Conservation (phyloP, 2,797 vertebrate species). For the Chrosomus eos region DNA sequence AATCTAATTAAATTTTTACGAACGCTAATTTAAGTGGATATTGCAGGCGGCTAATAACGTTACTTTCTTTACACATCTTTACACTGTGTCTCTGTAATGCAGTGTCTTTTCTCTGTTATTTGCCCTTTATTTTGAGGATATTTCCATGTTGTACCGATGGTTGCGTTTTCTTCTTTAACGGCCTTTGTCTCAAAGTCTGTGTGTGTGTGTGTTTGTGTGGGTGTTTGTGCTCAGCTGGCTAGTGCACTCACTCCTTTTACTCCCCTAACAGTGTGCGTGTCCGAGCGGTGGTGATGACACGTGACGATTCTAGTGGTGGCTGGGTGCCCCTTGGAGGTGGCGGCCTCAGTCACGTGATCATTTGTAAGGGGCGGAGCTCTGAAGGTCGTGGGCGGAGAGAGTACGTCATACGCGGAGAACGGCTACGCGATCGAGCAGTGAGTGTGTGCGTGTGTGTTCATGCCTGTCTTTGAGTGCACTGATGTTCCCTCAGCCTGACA, state of each 20-base stretch:
- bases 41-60: background rate
- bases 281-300: conserved; percentile 94
- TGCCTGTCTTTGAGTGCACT: conserved; percentile 66
- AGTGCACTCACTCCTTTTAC: conserved; percentile 30
- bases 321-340: conserved; percentile 92
- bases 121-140: background rate
- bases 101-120: background rate
- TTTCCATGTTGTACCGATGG: background rate
- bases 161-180: conserved; percentile 6
- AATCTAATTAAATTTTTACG: too few species aligned
- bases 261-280: conserved; percentile 85
- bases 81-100: background rate
- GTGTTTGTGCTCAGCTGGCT: conserved; percentile 33
- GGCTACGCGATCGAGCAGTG: conserved; percentile 91
- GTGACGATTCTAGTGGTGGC: conserved; percentile 94
- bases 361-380: conserved; percentile 85
- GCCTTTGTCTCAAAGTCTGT: conserved; percentile 32
- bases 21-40: background rate
- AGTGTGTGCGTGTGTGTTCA: conserved; percentile 82
- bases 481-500: conserved; percentile 61
- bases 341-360: conserved; percentile 90
- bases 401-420: conserved; percentile 88
- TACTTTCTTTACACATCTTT: background rate
- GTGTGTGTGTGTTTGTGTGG: conserved; percentile 22
- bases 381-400: conserved; percentile 83